These are phyloP conservation scores for Bursaphelenchus okinawaensis DNA, from an alignment of 2,888 invertebrate genomes.

Conservation along the genomic window DNA sequence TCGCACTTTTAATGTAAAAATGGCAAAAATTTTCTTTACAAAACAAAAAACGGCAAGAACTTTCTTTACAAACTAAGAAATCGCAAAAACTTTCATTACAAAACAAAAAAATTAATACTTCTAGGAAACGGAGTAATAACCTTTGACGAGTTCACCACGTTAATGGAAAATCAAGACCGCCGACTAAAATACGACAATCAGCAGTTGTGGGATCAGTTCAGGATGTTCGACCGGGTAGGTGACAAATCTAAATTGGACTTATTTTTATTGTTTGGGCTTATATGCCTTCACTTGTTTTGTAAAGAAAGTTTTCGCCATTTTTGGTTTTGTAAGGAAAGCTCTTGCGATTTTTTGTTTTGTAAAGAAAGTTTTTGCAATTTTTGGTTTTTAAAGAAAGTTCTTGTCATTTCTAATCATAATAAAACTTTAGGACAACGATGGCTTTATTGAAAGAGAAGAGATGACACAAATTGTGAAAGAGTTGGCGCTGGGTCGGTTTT, in stretches of 20 bases:
- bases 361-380: too few relatives aligned
- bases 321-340: too few relatives aligned
- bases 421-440: constrained; percentile 49
- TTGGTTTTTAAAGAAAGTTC: too few relatives aligned
- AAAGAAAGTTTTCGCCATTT: too few relatives aligned
- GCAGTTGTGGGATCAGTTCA: constrained; percentile 50
- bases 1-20: too few relatives aligned
- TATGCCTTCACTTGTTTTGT: background rate
- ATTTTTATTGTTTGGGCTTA: background rate
- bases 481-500: constrained; percentile 42
- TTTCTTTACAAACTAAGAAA: too few relatives aligned
- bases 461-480: constrained; percentile 51
- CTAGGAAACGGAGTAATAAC: constrained; percentile 55
- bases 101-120: constrained; percentile 10
- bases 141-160: constrained; percentile 51
- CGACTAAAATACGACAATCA: constrained; percentile 32
- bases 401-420: too few relatives aligned
- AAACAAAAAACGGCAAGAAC: too few relatives aligned
- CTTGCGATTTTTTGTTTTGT: too few relatives aligned
- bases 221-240: constrained; percentile 51
- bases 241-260: background rate
- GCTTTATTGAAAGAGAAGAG: constrained; percentile 52
- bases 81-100: too few relatives aligned
- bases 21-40: too few relatives aligned
- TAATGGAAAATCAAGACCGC: constrained; percentile 34